phyloP scores from a whole-genome alignment of 1,140 invertebrate genomes.

The Drosophila leontia region DNA sequence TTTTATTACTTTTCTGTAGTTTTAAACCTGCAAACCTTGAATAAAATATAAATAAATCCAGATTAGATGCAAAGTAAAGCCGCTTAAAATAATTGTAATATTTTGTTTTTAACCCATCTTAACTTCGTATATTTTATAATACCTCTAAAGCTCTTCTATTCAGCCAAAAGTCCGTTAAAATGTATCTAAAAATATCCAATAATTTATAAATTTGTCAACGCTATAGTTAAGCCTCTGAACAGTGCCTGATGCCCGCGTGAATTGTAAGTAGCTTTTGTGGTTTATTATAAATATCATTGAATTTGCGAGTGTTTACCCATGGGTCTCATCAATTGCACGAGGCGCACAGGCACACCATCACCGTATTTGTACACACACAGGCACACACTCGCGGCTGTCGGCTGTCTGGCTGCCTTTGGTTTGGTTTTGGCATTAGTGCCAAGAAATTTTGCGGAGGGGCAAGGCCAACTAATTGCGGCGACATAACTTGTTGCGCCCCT shows the following conservation, averaged over 20 bases:
- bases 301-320: constrained; percentile 46
- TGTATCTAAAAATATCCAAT: background rate
- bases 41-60: too few species aligned
- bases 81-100: background rate
- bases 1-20: too few species aligned
- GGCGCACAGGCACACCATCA: constrained; percentile 30
- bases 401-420: constrained; percentile 66
- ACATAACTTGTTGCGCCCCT: constrained; percentile 78
- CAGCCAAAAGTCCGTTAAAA: background rate
- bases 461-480: constrained; percentile 78
- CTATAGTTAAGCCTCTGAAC: background rate
- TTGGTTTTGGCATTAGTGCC: constrained; percentile 79
- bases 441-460: constrained; percentile 73
- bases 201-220: constrained; percentile 3
- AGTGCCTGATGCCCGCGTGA: constrained; percentile 5
- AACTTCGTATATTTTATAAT: background rate
- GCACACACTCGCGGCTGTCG: constrained; percentile 24
- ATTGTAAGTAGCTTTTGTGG: constrained; percentile 40
- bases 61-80: background rate
- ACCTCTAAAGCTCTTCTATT: too few species aligned
- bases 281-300: constrained; percentile 62
- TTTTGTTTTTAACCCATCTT: background rate
- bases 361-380: constrained; percentile 12
- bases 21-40: too few species aligned
- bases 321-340: constrained; percentile 61